Evolutionary conservation across 2,888 invertebrate genomes (phyloP), one percentile per base, ranked within the genome.

Genomic region (Schrankia costaestrigalis): DNA sequence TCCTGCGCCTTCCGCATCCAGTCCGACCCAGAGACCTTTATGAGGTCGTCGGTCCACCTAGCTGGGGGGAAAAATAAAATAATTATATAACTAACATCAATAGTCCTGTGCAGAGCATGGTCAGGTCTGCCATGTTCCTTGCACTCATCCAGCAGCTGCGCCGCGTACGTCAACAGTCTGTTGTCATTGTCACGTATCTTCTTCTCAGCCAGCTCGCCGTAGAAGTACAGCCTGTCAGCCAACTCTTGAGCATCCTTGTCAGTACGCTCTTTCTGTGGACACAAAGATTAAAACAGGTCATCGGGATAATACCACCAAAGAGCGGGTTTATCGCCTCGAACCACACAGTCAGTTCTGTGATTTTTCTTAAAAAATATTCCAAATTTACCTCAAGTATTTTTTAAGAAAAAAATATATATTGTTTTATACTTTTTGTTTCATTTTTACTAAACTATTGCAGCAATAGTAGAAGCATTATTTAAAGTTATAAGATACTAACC

Each of bases 121-220:
- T 71, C 75, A 0, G 86, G 83, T 5, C 90, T 69, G 3, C 64
- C 78, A 35, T 71, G 61, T 0, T 47, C 57, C 28, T 66, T 60
- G 3, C 90, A 89, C 52, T 90, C 83, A 14, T 75, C 63, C 17
- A 89, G 35, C 24, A 91, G 76, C 43, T 69, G 69, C 21, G 68
- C 67, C 1, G 89, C 90, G 65, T 90, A 89, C 7, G 75, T 63
- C 31, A 90, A 78, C 67, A 90, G 83, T 57, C 78, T 74, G 47
- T 81, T 74, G 63, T 91, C 90, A 0, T 84, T 89, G 29, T 52
- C 71, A 1, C 87, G 72, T 27, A 81, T 58, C 49, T 79, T 74
- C 37, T 56, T 50, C 46, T 75, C 70, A 1, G 80, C 79, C 12
- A 74, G 55, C 48, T 55, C 65, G n/a, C 86, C 86, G 70, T 85